Conservation (phyloP, 1,140 invertebrate genomes). For the Lysiphlebus fabarum region DNA sequence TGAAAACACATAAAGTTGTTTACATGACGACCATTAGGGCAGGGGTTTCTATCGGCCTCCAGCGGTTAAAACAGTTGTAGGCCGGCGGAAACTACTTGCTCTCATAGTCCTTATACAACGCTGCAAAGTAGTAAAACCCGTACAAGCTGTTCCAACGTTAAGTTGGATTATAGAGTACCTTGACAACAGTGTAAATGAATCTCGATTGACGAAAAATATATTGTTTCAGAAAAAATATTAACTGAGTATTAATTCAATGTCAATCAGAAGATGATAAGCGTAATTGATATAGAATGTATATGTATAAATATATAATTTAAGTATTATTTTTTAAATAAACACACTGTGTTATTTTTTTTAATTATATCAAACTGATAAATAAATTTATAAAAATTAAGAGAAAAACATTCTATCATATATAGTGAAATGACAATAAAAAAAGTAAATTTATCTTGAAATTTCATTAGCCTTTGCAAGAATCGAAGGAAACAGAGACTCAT, state of each 20-base stretch:
- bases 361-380: too few relatives aligned
- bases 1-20: too few relatives aligned
- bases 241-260: not conserved
- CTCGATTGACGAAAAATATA: too few relatives aligned
- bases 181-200: not conserved
- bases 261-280: not conserved
- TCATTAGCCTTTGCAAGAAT: constrained; percentile 38
- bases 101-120: constrained; percentile 49
- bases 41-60: constrained; percentile 92
- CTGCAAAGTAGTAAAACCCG: not conserved
- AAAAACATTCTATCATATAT: too few relatives aligned
- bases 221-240: too few relatives aligned
- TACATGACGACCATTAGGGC: too few relatives aligned
- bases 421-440: not conserved
- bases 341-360: too few relatives aligned
- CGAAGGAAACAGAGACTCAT: constrained; percentile 40
- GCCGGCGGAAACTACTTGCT: constrained; percentile 90
- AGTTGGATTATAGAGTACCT: not conserved
- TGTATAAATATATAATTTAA: too few relatives aligned
- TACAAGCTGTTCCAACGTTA: not conserved
- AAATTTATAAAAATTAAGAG: too few relatives aligned
- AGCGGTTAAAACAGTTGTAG: constrained; percentile 76
- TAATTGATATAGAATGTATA: too few relatives aligned
- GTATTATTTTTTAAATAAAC: too few relatives aligned
- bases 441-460: not conserved